phyloP scores from a whole-genome alignment of 2,797 vertebrate species.

The Micrastur ruficollis region DNA sequence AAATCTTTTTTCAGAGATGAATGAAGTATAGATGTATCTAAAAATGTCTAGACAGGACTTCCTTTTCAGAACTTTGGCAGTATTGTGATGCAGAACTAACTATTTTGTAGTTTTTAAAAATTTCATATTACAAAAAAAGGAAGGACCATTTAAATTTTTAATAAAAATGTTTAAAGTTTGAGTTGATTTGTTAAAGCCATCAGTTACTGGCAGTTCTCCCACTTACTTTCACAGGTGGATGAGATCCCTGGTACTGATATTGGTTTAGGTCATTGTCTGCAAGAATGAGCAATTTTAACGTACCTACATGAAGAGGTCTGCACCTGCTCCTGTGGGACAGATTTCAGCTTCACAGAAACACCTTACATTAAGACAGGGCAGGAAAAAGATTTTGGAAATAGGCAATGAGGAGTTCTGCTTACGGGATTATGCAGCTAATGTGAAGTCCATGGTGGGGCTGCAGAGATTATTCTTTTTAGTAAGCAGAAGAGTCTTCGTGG shows the following conservation, averaged over 20 bases:
- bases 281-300: not conserved
- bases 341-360: not conserved
- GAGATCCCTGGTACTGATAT: not conserved
- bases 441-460: not conserved
- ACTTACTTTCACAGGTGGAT: not conserved
- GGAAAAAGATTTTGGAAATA: not conserved
- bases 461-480: not conserved
- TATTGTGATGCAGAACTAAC: not conserved
- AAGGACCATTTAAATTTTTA: not conserved
- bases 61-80: not conserved
- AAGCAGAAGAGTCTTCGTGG: not conserved
- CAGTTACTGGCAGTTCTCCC: not conserved
- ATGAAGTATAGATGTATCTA: not conserved
- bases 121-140: not conserved
- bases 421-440: not conserved
- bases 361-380: not conserved
- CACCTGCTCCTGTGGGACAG: not conserved
- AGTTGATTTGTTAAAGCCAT: not conserved
- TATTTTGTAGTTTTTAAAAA: not conserved
- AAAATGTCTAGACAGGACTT: slow-evolving; percentile 6
- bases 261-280: not conserved
- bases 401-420: not conserved
- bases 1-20: not conserved
- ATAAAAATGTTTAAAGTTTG: not conserved
- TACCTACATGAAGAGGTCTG: not conserved